Base-by-base conservation (phyloP, 1,140 invertebrate genomes). In the Anthonomus grandis region DNA sequence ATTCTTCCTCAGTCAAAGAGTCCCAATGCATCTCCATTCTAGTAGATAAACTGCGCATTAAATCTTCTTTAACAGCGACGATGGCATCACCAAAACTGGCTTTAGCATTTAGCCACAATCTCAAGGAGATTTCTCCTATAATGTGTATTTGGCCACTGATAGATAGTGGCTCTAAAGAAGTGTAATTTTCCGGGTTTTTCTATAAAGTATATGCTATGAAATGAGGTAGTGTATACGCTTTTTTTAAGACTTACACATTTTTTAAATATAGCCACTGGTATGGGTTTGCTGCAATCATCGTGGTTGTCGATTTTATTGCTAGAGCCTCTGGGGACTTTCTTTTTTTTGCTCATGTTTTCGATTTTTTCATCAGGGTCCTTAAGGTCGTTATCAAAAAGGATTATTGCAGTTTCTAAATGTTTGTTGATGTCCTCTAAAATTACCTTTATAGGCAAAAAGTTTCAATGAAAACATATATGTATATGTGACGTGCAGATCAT, bases 11-110 rank as follows among this genome's bases (percentile, higher is more conserved):
- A 65, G 89, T 86, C 31, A 91, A 75, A 59, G 89, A 87, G 75
- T 91, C 89, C 81, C 87, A 90, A 64, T 92, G 86, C 81, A 92
- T 86, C 64, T 90, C 87, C 67, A 91, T 82, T 62, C 90, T 76
- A 22, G 87, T 83, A 2, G 84, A 79, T 39, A 92, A 74, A 54
- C 89, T 91, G 57, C 90, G 75, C 42, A 91, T 78, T 44, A 91
- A 83, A 70, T 93, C 89, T 71, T 89, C 80, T 67, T 85, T 87
- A 1, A 92, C 74, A 5, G 86, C 83, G 62, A 75, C 64, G 10
- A 80, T 78, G 22, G 83, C 83, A 70, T 87, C 84, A 44, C 74
- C 73, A n/a, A 89, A 77, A 18, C 80, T 84, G 3, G 84, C 80
- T 72, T 85, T 87, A 19, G 82, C 78, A 71, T 86, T 82, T 47